phyloP scores from a whole-genome alignment of 2,888 invertebrate species.

The Hanleya hanleyi region DNA sequence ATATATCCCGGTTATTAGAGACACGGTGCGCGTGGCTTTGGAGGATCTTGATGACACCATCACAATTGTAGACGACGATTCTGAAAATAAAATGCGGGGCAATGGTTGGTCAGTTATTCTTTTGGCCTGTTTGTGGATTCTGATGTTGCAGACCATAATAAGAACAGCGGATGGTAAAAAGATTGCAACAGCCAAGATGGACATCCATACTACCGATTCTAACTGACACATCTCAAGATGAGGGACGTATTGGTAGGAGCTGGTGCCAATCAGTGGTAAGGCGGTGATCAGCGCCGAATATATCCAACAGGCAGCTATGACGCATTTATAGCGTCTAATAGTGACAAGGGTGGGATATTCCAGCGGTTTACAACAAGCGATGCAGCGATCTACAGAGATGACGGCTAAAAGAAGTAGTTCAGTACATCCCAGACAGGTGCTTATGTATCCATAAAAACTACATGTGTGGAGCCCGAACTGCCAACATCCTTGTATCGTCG shows the following conservation, averaged over 20 bases:
- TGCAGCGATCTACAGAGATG: not conserved
- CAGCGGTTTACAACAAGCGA: not conserved
- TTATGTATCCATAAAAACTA: not conserved
- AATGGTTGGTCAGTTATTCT: too few species aligned
- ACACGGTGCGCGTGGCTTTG: too few species aligned
- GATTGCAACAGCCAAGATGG: too few species aligned
- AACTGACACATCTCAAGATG: not conserved
- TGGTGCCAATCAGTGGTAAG: not conserved
- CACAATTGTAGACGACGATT: too few species aligned
- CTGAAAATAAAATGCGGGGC: too few species aligned
- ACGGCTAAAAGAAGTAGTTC: not conserved
- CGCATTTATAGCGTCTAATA: not conserved
- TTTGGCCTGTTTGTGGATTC: too few species aligned
- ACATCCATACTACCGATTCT: too few species aligned
- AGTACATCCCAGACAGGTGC: not conserved
- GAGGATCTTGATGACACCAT: too few species aligned
- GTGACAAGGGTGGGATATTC: not conserved
- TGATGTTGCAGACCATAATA: too few species aligned
- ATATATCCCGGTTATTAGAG: too few species aligned
- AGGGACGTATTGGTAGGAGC: not conserved
- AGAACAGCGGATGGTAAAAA: too few species aligned
- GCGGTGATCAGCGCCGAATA: not conserved
- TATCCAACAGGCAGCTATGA: not conserved
- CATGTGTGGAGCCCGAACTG: not conserved
- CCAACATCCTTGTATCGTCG: not conserved